A percentile compares a stretch with the other conserved stretches of the same genome.
Conservation (phyloP, 2,113 vertebrate genomes). For the Centropristis striata region DNA sequence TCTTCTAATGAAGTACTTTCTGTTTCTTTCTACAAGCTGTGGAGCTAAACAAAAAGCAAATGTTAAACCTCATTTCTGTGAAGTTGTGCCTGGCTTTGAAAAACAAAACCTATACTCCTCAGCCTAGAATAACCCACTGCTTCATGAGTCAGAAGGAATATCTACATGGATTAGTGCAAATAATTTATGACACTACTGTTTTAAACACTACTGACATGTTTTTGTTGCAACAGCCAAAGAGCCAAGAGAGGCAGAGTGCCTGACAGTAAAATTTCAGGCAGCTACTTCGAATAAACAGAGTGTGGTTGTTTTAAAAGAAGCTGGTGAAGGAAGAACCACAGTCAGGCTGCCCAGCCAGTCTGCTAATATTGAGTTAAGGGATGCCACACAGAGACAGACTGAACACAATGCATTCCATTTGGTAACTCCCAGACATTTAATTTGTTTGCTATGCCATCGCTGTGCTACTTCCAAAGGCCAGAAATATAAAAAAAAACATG, state of each 20-base stretch:
- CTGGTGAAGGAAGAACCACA: conserved; percentile 46
- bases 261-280: conserved; percentile 45
- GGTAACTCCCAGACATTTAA: conserved; percentile 30
- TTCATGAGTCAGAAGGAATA: conserved; percentile 72
- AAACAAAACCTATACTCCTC: conserved; percentile 66
- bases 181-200: conserved; percentile 60
- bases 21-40: conserved; percentile 54
- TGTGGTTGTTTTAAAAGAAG: conserved; percentile 56
- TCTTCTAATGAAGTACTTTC: conserved; percentile 52
- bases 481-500: conserved; percentile 20
- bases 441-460: conserved; percentile 12
- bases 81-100: conserved; percentile 74
- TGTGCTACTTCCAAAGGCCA: conserved; percentile 29
- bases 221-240: conserved; percentile 59
- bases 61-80: conserved; percentile 68
- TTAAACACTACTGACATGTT: conserved; percentile 72
- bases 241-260: conserved; percentile 30
- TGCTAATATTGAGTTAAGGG: conserved; percentile 70
- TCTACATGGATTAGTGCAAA: conserved; percentile 67
- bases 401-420: conserved; percentile 47
- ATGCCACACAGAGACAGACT: conserved; percentile 53
- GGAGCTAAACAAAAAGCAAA: conserved; percentile 76
- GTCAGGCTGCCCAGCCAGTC: conserved; percentile 37
- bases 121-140: conserved; percentile 57
- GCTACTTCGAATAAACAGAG: conserved; percentile 47